Percentiles rank a stretch among this genome's conserved stretches.
phyloP scores from a whole-genome alignment of 1,140 invertebrate genomes.

The Lethrus apterus region DNA sequence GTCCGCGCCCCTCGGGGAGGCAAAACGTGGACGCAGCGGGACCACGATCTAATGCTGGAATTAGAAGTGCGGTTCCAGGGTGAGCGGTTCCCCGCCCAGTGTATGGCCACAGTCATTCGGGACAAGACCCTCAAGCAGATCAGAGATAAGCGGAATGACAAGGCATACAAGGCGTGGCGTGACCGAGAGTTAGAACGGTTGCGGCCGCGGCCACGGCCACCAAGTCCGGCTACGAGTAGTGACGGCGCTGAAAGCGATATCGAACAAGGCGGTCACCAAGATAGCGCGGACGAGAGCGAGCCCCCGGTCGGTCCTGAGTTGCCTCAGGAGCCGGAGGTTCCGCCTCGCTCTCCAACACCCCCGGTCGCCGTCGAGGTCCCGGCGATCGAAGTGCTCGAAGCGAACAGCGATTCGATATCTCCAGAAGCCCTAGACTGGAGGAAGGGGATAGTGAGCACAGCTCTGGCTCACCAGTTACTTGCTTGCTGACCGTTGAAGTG shows the following conservation, averaged over 20 bases:
- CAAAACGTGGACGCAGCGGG: background rate
- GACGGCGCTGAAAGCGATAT: too few relatives aligned
- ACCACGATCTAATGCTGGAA: background rate
- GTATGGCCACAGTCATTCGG: background rate
- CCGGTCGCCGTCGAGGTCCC: background rate
- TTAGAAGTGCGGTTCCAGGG: conserved; percentile 4
- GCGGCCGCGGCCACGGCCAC: too few relatives aligned
- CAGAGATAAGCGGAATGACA: background rate
- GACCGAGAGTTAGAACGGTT: too few relatives aligned
- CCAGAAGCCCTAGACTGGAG: background rate
- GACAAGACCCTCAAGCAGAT: conserved; percentile 5
- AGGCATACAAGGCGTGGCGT: too few relatives aligned
- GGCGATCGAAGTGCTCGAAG: background rate
- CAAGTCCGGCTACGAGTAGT: too few relatives aligned
- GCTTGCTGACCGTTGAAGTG: too few relatives aligned
- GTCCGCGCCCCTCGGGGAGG: background rate
- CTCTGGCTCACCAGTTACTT: background rate
- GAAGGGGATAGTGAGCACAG: background rate
- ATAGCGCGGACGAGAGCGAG: too few relatives aligned
- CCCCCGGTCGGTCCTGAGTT: too few relatives aligned
- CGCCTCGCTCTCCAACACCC: background rate
- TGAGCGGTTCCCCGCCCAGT: background rate
- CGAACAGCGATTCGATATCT: too few relatives aligned
- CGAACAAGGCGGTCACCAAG: too few relatives aligned
- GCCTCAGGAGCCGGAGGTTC: background rate